Percentiles rank a stretch among this genome's conserved stretches.
These are phyloP conservation scores for Stenotaenia linearis DNA, from an alignment of 2,888 invertebrate species.

Conservation along the genomic window DNA sequence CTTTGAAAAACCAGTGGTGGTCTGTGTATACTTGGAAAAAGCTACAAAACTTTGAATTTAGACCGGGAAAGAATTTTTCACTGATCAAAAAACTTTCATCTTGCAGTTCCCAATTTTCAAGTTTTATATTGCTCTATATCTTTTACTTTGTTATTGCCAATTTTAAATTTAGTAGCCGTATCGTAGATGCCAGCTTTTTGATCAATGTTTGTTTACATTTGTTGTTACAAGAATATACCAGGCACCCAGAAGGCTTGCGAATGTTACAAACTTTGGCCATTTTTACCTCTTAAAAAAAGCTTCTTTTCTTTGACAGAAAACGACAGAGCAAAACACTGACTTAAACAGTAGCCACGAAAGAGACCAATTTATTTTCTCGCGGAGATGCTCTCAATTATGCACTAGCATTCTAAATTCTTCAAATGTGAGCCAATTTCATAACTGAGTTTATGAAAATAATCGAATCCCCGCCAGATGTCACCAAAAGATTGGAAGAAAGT, in stretches of 20 bases:
- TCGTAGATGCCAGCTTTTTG: background rate
- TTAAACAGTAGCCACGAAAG: slow-evolving; percentile 30
- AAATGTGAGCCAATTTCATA: background rate
- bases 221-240: slow-evolving; percentile 26
- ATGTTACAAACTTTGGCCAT: slow-evolving; percentile 28
- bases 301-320: background rate
- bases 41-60: slow-evolving; percentile 23
- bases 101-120: too few relatives aligned
- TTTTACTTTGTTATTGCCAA: background rate
- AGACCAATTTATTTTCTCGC: slow-evolving; percentile 22
- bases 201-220: background rate
- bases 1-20: slow-evolving; percentile 11
- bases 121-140: background rate
- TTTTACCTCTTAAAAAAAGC: background rate
- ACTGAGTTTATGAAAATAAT: slow-evolving; percentile 16
- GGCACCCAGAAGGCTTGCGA: slow-evolving; percentile 33
- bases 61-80: slow-evolving; percentile 13
- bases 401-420: background rate
- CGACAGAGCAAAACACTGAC: slow-evolving; percentile 34
- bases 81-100: slow-evolving; percentile 8
- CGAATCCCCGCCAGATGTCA: slow-evolving; percentile 27
- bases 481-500: background rate
- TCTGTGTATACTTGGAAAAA: slow-evolving; percentile 1
- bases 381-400: background rate
- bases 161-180: background rate